Evolutionary conservation across 1,140 invertebrate genomes (phyloP), one percentile per base, ranked within the genome.

Genomic region (Andrena cerasifolii): DNA sequence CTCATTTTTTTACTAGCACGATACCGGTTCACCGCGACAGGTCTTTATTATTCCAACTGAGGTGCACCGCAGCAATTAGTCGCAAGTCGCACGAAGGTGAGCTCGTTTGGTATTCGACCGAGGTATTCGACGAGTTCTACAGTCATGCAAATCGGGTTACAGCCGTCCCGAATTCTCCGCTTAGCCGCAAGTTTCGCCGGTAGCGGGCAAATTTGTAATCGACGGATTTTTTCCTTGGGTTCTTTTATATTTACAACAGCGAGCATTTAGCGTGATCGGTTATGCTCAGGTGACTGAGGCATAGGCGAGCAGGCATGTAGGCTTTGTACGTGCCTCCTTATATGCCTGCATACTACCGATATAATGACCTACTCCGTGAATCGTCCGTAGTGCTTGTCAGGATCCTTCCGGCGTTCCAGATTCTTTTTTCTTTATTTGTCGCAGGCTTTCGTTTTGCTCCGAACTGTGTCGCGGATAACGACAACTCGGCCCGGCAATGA

Each of bases 231-330:
- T 36, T 16, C 14, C 21, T 47, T 6, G 24, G n/a, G 36, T 40
- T 40, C 33, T 14, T 53, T 58, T 47, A 24, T 26, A 26, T 8
- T 54, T 6, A 4, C n/a, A 36, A 47, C 66, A 73, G 75, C 58
- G 76, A 74, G 16, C 76, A 85, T 83, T 56, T 70, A 78, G 49
- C 70, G 78, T 83, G 33, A 82, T 68, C 70, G 79, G 89, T 89
- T 90, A 87, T 88, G 89, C 81, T 87, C 79, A 88, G 87, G 79
- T 89, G 86, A 85, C 80, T 76, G 79, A 83, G 84, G 79, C 56
- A 89, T 88, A 90, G 87, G 84, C 87, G 86, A 89, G 88, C 88
- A 90, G 88, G 79, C 89, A 89, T 90, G 87, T 90, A 90, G 89
- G 87, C 86, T 90, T 86, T 77, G 86, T 87, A 89, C 89, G 89